Evolutionary conservation across 64 coral and sea anemone genomes (phyloP), one percentile per base, ranked within the genome.

Genomic region (Porites lutea): DNA sequence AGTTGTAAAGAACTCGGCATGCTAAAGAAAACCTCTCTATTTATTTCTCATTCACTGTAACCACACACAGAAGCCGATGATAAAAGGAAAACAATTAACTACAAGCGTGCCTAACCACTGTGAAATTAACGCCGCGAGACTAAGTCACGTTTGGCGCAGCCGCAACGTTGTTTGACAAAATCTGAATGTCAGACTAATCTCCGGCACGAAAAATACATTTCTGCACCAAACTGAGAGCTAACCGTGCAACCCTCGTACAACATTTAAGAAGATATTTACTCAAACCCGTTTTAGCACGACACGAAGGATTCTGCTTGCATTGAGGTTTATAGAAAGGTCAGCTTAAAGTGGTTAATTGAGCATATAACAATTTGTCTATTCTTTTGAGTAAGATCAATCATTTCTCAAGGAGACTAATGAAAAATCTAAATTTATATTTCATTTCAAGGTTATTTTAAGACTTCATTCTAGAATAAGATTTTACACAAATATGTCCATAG

Each of bases 21-120:
- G 44, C 16, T 65, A 49, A 65, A 64, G 62, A 51, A 22, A 84
- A 84, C 47, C 15, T 52, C 2, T 12, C 52, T 84, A 68, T 50
- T 4, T 84, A 11, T 68, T 65, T 15, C 8, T 47, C 52, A 68
- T 19, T 0, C 63, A 45, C 3, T 51, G 63, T 19, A 84, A 69
- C 81, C 81, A 84, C 63, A 84, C 48, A 84, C 81, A 84, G 81
- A 84, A 19, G 46, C 81, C 62, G 81, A 84, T 52, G 16, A 63
- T 53, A 78, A 21, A 55, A 4, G 22, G 3, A 68, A 84, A 53
- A 67, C 9, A 68, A 51, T n/a, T 69, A 2, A 12, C 19, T 10
- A n/a, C n/a, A 84, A 69, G 69, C 46, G 52, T 51, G 19, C 19
- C 69, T 63, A 84, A 84, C 81, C 81, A 23, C 81, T 84, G 63